Evolutionary conservation across 35 echinoderm and acorn worm species (phyloP).

Genomic region (Stichopus chloronotus): DNA sequence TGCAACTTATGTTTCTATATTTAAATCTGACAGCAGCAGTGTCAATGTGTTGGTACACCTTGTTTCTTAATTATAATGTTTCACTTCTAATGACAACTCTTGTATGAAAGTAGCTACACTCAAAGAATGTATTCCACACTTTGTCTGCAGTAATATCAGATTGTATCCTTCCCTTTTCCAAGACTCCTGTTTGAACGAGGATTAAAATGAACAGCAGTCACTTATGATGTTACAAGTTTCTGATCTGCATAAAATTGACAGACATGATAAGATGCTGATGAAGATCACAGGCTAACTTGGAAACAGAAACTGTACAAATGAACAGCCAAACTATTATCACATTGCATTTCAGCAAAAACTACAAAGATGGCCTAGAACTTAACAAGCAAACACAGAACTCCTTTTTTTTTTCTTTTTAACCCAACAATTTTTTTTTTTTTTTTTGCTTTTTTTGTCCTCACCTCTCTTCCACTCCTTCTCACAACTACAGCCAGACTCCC

Average conservation of each 20-base stretch:
- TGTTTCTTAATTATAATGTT: no score
- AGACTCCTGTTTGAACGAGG: background rate
- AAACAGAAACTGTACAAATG: background rate
- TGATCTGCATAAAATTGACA: background rate
- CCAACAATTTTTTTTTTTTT: conserved; percentile 26
- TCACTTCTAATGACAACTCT: no score
- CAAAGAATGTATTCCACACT: no score
- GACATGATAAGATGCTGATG: background rate
- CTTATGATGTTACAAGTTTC: background rate
- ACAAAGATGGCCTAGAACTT: background rate
- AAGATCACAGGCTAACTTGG: background rate
- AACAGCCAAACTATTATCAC: conserved; percentile 26
- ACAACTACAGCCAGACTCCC: conserved; percentile 64
- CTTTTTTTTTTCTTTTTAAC: conserved; percentile 5
- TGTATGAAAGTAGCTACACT: no score
- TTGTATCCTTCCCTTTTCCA: no score
- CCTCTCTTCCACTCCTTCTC: conserved; percentile 62
- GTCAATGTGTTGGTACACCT: no score
- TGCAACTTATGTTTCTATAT: no score
- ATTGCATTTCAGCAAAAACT: conserved; percentile 48
- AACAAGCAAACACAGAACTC: conserved; percentile 46
- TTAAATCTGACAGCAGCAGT: no score
- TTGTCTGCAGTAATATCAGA: no score
- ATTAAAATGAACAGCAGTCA: background rate
- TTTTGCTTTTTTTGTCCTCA: conserved; percentile 21